phyloP scores from a whole-genome alignment of 2,888 invertebrate genomes.

The Uropetala carovei region DNA sequence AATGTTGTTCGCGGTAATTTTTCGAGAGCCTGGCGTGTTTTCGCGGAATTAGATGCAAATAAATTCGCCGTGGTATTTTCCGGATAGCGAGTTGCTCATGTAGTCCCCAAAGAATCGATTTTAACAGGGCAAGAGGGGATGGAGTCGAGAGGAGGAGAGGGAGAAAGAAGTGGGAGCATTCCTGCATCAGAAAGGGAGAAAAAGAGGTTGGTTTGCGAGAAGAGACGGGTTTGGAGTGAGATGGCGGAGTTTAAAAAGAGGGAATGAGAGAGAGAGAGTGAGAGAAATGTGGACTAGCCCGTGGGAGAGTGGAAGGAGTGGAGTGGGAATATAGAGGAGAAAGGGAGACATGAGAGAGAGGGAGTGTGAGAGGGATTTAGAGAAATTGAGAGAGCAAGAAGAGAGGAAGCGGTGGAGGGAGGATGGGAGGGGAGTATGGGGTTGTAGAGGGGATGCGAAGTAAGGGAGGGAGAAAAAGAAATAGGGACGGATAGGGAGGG shows the following conservation, averaged over 20 bases:
- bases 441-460: not conserved
- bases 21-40: not conserved
- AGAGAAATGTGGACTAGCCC: not conserved
- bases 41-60: conserved; percentile 12
- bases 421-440: not conserved
- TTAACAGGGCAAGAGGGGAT: not conserved
- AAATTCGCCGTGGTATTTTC: conserved; percentile 15
- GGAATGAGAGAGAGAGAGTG: not conserved
- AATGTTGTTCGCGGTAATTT: not conserved
- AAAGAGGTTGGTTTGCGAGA: not conserved
- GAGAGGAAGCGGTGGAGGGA: not conserved
- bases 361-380: not conserved
- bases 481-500: too few relatives aligned
- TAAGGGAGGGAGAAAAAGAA: not conserved
- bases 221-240: not conserved
- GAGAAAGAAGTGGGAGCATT: not conserved
- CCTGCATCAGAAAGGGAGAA: not conserved
- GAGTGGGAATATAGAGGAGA: not conserved
- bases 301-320: not conserved
- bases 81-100: not conserved
- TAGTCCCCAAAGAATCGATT: not conserved
- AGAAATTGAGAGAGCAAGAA: too few relatives aligned
- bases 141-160: too few relatives aligned
- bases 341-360: too few relatives aligned
- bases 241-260: not conserved